Conservation (phyloP, 2,797 vertebrate genomes). For the Sebastes steindachneri region DNA sequence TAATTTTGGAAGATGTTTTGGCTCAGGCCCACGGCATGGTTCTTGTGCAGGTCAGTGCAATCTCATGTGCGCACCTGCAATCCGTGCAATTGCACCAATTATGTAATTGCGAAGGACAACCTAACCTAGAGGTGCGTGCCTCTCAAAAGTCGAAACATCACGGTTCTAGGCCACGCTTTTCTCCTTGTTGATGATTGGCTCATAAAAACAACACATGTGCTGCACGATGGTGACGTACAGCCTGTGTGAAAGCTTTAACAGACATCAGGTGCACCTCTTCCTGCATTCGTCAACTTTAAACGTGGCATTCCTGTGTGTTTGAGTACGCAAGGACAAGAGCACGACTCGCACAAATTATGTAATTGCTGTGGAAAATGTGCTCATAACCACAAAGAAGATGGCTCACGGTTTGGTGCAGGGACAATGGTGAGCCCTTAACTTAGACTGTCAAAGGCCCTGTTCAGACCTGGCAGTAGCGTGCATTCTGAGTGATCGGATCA, state of each 20-base stretch:
- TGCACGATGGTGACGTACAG: not conserved
- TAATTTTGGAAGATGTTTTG: not conserved
- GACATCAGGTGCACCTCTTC: not conserved
- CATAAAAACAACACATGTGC: not conserved
- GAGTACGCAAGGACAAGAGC: not conserved
- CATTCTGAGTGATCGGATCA: too few species aligned
- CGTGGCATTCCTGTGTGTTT: accelerated
- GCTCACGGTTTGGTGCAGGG: not conserved
- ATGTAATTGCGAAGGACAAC: not conserved
- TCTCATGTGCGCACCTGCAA: not conserved
- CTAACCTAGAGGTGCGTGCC: not conserved
- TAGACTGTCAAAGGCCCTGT: not conserved
- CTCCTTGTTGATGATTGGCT: not conserved
- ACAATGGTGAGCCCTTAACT: not conserved
- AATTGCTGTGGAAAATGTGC: not conserved
- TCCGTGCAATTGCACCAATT: not conserved
- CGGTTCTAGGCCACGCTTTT: not conserved
- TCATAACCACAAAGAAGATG: not conserved
- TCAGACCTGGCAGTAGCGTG: too few species aligned
- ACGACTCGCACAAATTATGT: not conserved
- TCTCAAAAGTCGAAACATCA: not conserved
- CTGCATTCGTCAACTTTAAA: not conserved
- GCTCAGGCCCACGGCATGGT: not conserved
- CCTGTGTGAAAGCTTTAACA: not conserved
- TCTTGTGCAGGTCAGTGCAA: not conserved